Evolutionary conservation across 2,113 vertebrate genomes (phyloP).

Genomic region (Rhea pennata): DNA sequence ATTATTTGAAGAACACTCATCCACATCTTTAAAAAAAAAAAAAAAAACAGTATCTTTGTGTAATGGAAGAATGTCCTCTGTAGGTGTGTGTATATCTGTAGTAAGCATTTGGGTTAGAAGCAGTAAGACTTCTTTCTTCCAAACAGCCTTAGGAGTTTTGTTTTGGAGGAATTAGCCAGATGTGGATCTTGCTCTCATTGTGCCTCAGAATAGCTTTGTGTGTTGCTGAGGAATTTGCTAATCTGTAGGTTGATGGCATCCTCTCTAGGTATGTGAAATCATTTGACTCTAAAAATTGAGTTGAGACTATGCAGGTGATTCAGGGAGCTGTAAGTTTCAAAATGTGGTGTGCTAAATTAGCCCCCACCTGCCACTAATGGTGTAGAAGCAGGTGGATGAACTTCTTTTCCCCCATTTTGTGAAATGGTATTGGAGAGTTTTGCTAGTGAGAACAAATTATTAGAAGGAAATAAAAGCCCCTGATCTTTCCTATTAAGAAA

Average conservation of each 20-base stretch:
- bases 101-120: no score
- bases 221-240: no score
- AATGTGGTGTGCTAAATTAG: no score
- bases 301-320: neutral
- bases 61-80: rapidly evolving
- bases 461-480: neutral
- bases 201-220: neutral
- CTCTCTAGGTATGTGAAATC: neutral
- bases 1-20: slow-evolving; percentile 84
- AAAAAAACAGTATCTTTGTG: neutral
- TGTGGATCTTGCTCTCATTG: neutral
- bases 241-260: neutral
- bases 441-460: neutral
- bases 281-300: rapidly evolving
- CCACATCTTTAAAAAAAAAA: slow-evolving; percentile 82
- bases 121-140: neutral
- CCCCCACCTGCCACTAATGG: neutral
- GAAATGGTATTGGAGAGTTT: neutral
- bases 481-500: neutral
- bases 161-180: neutral
- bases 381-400: neutral
- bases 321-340: neutral
- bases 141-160: neutral
- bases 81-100: rapidly evolving
- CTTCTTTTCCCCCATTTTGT: neutral